Evolutionary conservation across 2,113 vertebrate genomes (phyloP).

Genomic region (Urocynchramus pylzowi): DNA sequence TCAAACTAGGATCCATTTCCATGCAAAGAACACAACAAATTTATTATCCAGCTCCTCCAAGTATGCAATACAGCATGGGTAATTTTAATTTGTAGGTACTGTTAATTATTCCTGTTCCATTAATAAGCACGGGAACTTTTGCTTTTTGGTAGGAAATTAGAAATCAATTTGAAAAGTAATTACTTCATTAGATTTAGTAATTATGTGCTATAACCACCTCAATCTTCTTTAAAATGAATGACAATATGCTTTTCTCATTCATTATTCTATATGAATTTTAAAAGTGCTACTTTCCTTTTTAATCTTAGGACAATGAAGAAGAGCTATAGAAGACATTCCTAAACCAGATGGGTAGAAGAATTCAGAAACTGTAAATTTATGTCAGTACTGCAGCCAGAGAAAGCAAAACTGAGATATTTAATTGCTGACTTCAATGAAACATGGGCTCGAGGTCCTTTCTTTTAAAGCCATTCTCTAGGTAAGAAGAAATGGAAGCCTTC

Average conservation of each 20-base stretch:
- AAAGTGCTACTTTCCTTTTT: neutral
- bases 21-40: neutral
- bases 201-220: neutral
- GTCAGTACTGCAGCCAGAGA: neutral
- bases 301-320: neutral
- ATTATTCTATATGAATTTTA: neutral
- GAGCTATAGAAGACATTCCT: neutral
- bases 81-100: neutral
- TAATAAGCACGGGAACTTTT: neutral
- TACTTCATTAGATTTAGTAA: slow-evolving; percentile 2
- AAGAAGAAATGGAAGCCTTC: neutral
- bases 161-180: slow-evolving; percentile 24
- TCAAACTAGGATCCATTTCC: neutral
- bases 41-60: neutral
- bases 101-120: neutral
- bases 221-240: neutral
- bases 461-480: neutral
- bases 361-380: neutral
- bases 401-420: neutral
- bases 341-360: neutral
- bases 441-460: neutral
- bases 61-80: neutral
- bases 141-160: neutral
- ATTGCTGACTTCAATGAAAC: neutral
- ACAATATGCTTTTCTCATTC: neutral